A percentile compares a stretch with the other conserved stretches of the same genome.
Evolutionary conservation across 92 coral and sea anemone genomes (phyloP).

Genomic region (Zoanthus sansibaricus): DNA sequence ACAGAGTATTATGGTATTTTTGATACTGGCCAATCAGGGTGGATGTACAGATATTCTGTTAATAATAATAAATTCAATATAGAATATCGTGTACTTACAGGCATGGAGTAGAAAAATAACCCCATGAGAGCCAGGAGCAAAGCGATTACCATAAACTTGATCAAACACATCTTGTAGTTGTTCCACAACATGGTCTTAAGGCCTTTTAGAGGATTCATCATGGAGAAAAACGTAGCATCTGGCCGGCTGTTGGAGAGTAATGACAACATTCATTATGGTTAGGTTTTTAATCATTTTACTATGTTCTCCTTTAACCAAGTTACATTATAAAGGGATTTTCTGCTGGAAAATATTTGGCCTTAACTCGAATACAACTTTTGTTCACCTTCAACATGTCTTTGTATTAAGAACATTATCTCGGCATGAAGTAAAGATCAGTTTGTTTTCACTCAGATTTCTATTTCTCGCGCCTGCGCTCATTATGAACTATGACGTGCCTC

Average conservation of each 20-base stretch:
- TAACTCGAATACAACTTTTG: background rate
- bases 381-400: too few relatives aligned
- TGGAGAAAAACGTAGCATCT: slow-evolving; percentile 66
- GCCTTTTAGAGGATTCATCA: slow-evolving; percentile 73
- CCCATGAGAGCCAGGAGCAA: slow-evolving; percentile 74
- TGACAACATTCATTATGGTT: background rate
- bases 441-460: background rate
- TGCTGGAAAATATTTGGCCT: background rate
- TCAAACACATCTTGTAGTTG: slow-evolving; percentile 75
- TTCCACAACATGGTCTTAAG: slow-evolving; percentile 74
- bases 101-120: slow-evolving; percentile 78
- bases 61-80: too few relatives aligned
- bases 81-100: slow-evolving; percentile 46
- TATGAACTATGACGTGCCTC: background rate
- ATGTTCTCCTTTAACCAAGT: background rate
- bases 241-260: slow-evolving; percentile 57
- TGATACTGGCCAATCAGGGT: too few relatives aligned
- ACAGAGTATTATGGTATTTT: too few relatives aligned
- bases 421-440: background rate
- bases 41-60: too few relatives aligned
- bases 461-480: background rate
- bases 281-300: background rate
- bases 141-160: slow-evolving; percentile 72
- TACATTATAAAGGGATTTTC: background rate
- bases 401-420: too few relatives aligned